These are phyloP conservation scores for Caenorhabditis macrosperma DNA, from an alignment of 2,888 invertebrate genomes.

Conservation along the genomic window DNA sequence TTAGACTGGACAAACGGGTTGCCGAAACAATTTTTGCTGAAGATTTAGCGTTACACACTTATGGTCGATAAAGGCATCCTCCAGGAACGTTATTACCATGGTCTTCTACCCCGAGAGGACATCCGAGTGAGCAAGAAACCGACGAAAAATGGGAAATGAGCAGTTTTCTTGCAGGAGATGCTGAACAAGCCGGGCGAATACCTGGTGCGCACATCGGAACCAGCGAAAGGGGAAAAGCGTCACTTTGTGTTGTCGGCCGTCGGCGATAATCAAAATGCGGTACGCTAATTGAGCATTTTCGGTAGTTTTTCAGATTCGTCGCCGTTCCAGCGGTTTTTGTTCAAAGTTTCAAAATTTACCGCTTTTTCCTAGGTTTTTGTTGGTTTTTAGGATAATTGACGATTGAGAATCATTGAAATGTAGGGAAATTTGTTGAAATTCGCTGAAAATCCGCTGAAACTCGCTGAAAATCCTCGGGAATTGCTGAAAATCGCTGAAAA, in stretches of 20 bases:
- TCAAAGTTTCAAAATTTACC: no score
- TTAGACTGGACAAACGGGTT: neutral
- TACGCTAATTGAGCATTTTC: neutral
- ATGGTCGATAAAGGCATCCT: constrained; percentile 33
- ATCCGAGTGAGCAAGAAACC: constrained; percentile 39
- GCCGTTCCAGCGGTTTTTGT: no score
- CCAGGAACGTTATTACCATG: constrained; percentile 62
- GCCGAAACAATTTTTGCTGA: no score
- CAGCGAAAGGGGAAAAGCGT: constrained; percentile 54
- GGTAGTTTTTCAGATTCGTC: neutral
- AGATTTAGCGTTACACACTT: no score
- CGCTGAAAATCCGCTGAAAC: no score
- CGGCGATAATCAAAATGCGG: constrained; percentile 15
- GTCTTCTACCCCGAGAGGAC: constrained; percentile 70
- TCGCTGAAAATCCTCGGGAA: no score
- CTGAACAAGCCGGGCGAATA: constrained; percentile 65
- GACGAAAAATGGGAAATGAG: neutral
- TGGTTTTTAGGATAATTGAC: no score
- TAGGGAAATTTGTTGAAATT: no score
- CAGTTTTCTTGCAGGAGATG: constrained; percentile 62
- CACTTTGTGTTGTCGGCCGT: constrained; percentile 65
- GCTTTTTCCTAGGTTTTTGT: neutral
- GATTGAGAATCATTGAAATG: no score
- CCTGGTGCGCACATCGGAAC: constrained; percentile 67
- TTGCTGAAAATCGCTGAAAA: no score